phyloP scores from a whole-genome alignment of 1,140 invertebrate genomes.

The Brachionus paranguensis region DNA sequence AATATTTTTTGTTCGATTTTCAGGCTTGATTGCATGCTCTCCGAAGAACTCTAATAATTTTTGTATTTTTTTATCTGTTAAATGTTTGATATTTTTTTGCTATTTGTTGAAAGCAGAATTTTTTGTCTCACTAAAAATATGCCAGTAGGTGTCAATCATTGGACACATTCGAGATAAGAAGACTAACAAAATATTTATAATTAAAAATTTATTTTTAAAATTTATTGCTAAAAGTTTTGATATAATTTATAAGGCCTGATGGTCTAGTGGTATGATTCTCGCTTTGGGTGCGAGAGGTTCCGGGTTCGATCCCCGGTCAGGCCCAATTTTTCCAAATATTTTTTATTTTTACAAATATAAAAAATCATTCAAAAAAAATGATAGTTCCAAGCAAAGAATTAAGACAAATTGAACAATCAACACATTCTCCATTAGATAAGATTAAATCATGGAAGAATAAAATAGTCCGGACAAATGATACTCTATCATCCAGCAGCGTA shows the following conservation, averaged over 20 bases:
- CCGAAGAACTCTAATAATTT: background rate
- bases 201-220: background rate
- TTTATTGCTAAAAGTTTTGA: background rate
- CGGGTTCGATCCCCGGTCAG: background rate
- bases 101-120: background rate
- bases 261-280: background rate
- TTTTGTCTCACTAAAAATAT: background rate
- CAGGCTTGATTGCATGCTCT: background rate
- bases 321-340: too few species aligned
- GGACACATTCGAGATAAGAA: background rate
- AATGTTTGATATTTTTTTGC: background rate
- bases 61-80: background rate
- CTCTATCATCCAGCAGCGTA: too few species aligned
- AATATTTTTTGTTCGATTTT: background rate
- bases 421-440: too few species aligned
- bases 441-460: too few species aligned
- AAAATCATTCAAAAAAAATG: too few species aligned
- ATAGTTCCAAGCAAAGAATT: too few species aligned
- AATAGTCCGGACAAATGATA: too few species aligned
- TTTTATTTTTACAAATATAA: too few species aligned
- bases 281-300: background rate
- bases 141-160: background rate
- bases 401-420: too few species aligned
- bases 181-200: background rate
- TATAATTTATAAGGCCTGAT: background rate